These are phyloP conservation scores for Saimiri boliviensis DNA, from an alignment of 2,113 vertebrate species.

Conservation along the genomic window DNA sequence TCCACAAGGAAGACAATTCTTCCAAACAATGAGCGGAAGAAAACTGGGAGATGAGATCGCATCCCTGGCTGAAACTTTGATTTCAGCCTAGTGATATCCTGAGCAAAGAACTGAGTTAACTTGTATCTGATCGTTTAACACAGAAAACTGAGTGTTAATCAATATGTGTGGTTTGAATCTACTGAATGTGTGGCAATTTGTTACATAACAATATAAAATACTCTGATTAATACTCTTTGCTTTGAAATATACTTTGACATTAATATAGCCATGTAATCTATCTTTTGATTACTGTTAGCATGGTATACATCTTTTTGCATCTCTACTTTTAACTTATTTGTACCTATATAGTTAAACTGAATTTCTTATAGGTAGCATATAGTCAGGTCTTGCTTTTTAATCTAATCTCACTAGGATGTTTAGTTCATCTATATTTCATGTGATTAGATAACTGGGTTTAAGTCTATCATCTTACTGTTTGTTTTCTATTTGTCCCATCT, in stretches of 20 bases:
- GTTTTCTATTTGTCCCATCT: background rate
- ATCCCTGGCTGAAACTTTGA: background rate
- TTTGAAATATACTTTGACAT: background rate
- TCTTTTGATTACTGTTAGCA: background rate
- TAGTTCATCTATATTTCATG: background rate
- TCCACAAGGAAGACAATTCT: background rate
- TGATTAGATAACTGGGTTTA: background rate
- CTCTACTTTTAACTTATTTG: background rate
- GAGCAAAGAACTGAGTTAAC: background rate
- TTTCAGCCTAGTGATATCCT: background rate
- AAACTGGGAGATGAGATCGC: background rate
- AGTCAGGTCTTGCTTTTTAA: background rate
- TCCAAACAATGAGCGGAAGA: background rate
- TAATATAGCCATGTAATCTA: background rate
- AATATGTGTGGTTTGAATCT: background rate
- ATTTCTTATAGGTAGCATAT: background rate
- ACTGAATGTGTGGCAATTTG: background rate
- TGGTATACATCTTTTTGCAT: background rate
- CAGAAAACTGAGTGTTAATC: background rate
- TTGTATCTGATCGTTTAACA: background rate
- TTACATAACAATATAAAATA: background rate
- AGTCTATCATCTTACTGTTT: background rate
- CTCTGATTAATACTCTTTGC: background rate
- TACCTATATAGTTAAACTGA: background rate
- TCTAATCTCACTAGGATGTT: background rate